Conservation (phyloP, 2,113 vertebrate species). For the Bufo bufo region DNA sequence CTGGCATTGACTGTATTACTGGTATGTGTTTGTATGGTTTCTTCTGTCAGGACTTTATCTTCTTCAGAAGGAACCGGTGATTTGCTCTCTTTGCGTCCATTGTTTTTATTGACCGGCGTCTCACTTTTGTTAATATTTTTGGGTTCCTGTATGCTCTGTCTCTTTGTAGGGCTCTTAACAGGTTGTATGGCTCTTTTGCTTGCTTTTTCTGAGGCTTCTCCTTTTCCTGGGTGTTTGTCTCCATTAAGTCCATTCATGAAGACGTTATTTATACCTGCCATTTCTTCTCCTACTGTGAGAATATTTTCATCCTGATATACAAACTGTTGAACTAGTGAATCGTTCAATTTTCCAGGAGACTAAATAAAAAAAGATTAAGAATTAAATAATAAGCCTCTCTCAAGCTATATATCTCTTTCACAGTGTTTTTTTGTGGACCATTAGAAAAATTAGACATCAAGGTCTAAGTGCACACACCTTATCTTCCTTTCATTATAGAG, state of each 20-base stretch:
- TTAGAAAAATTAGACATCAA: background rate
- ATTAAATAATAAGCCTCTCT: background rate
- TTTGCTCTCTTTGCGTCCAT: background rate
- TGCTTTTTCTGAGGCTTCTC: background rate
- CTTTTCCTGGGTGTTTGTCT: conserved; percentile 50
- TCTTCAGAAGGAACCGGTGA: background rate
- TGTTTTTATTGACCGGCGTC: background rate
- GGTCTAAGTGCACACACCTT: background rate
- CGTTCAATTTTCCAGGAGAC: conserved; percentile 71
- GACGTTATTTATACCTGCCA: conserved; percentile 60
- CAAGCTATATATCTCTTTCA: no score
- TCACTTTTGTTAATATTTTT: conserved; percentile 13
- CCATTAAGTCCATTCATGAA: conserved; percentile 63
- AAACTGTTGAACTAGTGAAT: conserved; percentile 75
- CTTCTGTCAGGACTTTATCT: conserved; percentile 13
- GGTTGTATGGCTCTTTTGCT: background rate
- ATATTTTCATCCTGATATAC: conserved; percentile 65
- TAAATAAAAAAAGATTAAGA: background rate
- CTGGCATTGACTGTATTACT: background rate
- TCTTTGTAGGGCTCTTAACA: conserved; percentile 35
- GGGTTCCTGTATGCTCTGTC: conserved; percentile 43
- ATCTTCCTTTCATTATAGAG: no score
- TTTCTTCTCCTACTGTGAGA: conserved; percentile 66
- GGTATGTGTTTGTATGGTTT: background rate
- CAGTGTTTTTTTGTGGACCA: background rate